A percentile compares a stretch with the other conserved stretches of the same genome.
Conservation (phyloP, 2,113 vertebrate species). For the Dasyurus viverrinus region DNA sequence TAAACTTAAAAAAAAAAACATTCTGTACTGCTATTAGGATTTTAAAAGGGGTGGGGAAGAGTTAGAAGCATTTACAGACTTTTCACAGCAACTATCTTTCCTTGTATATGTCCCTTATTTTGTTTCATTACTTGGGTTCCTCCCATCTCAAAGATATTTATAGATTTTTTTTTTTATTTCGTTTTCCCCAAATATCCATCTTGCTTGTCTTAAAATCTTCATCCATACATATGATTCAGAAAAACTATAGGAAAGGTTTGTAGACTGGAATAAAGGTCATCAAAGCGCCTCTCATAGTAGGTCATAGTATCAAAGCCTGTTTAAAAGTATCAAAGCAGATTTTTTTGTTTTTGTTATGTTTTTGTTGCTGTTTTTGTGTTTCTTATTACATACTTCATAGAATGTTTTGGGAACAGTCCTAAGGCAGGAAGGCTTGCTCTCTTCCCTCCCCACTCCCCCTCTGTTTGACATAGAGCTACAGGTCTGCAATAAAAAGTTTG, state of each 20-base stretch:
- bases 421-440: conserved; percentile 91
- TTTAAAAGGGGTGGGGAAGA: conserved; percentile 89
- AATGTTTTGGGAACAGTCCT: conserved; percentile 92
- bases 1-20: conserved; percentile 85
- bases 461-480: conserved; percentile 97
- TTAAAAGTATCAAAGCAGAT: conserved; percentile 94
- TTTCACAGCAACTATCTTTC: conserved; percentile 85
- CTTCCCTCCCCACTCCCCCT: conserved; percentile 54
- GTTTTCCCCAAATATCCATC: conserved; percentile 84
- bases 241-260: conserved; percentile 91
- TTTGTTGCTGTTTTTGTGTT: conserved; percentile 54
- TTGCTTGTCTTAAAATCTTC: conserved; percentile 80
- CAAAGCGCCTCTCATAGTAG: conserved; percentile 91
- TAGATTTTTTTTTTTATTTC: conserved; percentile 77
- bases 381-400: conserved; percentile 91
- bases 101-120: conserved; percentile 72
- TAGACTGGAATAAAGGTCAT: conserved; percentile 89
- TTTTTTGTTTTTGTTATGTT: conserved; percentile 83
- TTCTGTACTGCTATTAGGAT: conserved; percentile 93
- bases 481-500: conserved; percentile 99
- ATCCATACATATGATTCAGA: conserved; percentile 89
- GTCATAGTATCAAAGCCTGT: conserved; percentile 93
- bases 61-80: conserved; percentile 91
- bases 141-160: conserved; percentile 64
- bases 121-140: conserved; percentile 77